A percentile compares a stretch with the other conserved stretches of the same genome.
Conservation (phyloP, 2,113 vertebrate species). For the Zosterops japonicus region DNA sequence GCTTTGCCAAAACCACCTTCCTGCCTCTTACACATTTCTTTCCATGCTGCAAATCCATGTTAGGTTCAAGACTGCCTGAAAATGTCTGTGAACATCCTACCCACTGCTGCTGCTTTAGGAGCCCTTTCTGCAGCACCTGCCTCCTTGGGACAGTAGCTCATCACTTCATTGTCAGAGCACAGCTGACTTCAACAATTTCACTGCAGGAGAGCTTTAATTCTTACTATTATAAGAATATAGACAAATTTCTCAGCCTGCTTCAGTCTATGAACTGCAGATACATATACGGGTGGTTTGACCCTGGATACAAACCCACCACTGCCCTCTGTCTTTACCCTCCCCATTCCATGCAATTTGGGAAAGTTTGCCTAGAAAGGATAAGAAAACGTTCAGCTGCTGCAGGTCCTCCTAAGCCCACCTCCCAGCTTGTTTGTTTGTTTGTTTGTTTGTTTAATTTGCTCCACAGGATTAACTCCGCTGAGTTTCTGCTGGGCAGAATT, state of each 20-base stretch:
- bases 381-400: not conserved
- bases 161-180: not conserved
- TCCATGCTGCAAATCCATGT: not conserved
- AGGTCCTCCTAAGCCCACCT: not conserved
- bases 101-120: not conserved
- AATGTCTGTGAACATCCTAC: not conserved
- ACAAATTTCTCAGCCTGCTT: not conserved
- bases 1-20: not conserved
- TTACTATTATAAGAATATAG: not conserved
- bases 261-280: not conserved
- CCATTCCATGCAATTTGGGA: not conserved
- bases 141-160: not conserved
- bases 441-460: slow-evolving; percentile 3
- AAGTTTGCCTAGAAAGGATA: not conserved
- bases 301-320: not conserved
- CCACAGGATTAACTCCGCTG: not conserved
- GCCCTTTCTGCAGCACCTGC: not conserved
- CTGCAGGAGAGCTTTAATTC: not conserved
- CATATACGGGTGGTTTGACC: not conserved
- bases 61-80: not conserved
- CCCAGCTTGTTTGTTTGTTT: not conserved
- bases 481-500: not conserved
- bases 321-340: not conserved
- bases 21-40: not conserved
- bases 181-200: not conserved